phyloP scores from a whole-genome alignment of 2,888 invertebrate genomes.

The Liodrosophila aerea region DNA sequence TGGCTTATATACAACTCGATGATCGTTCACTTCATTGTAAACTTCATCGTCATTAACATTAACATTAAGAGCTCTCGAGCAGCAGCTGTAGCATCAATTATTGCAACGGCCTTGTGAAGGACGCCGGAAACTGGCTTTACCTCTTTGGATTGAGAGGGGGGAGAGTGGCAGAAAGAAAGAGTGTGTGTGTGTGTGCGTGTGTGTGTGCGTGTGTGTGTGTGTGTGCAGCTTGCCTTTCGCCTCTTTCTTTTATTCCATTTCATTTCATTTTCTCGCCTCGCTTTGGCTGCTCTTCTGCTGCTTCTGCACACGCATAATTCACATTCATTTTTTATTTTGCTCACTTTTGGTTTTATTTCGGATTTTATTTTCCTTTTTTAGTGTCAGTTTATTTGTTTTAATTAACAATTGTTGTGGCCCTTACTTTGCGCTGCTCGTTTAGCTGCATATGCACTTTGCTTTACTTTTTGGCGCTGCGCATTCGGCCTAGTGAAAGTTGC shows the following conservation, averaged over 20 bases:
- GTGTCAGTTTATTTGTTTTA: conserved; percentile 73
- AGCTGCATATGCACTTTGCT: conserved; percentile 63
- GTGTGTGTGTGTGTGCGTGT: too few species aligned
- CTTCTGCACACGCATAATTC: conserved; percentile 56
- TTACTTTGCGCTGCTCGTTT: conserved; percentile 37
- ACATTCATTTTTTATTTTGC: conserved; percentile 44
- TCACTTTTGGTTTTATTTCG: neutral
- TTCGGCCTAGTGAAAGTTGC: conserved; percentile 65
- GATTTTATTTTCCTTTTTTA: conserved; percentile 2
- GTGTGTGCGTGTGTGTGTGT: too few species aligned
- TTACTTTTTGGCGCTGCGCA: conserved; percentile 46
- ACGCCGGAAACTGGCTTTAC: conserved; percentile 76
- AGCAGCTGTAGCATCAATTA: conserved; percentile 43
- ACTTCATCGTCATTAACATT: conserved; percentile 7
- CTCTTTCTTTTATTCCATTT: conserved; percentile 6
- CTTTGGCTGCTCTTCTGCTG: conserved; percentile 10
- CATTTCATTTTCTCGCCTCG: conserved; percentile 17
- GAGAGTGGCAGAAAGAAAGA: too few species aligned
- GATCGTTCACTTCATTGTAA: conserved; percentile 26
- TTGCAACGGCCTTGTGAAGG: conserved; percentile 78
- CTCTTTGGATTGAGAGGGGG: conserved; percentile 24
- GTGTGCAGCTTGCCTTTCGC: conserved; percentile 28
- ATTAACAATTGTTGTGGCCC: conserved; percentile 66
- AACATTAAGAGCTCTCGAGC: conserved; percentile 1
- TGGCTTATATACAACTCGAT: neutral